Percentiles rank a stretch among this genome's conserved stretches.
phyloP scores from a whole-genome alignment of 2,797 vertebrate species.

The Caiman crocodilus region DNA sequence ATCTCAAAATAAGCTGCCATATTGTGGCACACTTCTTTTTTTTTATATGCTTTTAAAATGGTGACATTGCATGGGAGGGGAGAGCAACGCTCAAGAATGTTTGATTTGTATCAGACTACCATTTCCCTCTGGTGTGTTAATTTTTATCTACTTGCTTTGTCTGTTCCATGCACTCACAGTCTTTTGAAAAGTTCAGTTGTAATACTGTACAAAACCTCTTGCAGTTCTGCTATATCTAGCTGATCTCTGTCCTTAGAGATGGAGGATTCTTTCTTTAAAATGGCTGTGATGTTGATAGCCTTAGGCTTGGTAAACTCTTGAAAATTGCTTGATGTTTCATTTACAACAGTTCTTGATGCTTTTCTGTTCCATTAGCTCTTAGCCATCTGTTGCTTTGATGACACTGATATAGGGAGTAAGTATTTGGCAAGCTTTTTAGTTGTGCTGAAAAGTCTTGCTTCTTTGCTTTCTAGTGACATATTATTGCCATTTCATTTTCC shows the following conservation, averaged over 20 bases:
- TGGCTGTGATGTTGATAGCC: slow-evolving; percentile 36
- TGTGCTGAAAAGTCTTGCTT: slow-evolving; percentile 74
- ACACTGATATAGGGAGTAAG: slow-evolving; percentile 73
- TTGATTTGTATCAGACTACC: background rate
- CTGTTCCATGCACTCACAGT: slow-evolving; percentile 11
- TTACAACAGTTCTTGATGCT: slow-evolving; percentile 67
- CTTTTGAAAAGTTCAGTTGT: background rate
- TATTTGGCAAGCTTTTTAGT: slow-evolving; percentile 76
- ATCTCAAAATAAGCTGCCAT: background rate
- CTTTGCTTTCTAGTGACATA: slow-evolving; percentile 75
- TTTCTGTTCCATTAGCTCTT: slow-evolving; percentile 76
- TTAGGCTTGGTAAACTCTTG: slow-evolving; percentile 54
- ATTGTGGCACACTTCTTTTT: background rate
- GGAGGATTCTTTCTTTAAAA: slow-evolving; percentile 30
- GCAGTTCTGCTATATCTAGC: background rate
- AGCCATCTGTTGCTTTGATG: slow-evolving; percentile 81
- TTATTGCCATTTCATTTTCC: background rate
- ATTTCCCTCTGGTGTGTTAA: background rate
- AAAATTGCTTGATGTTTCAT: slow-evolving; percentile 68
- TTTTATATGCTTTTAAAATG: background rate
- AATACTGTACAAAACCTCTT: background rate
- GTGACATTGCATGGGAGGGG: background rate
- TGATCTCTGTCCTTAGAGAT: slow-evolving; percentile 41
- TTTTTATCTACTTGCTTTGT: slow-evolving; percentile 2
- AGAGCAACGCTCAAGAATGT: background rate